Conservation (phyloP, 2,888 invertebrate genomes). For the Agrochola macilenta region DNA sequence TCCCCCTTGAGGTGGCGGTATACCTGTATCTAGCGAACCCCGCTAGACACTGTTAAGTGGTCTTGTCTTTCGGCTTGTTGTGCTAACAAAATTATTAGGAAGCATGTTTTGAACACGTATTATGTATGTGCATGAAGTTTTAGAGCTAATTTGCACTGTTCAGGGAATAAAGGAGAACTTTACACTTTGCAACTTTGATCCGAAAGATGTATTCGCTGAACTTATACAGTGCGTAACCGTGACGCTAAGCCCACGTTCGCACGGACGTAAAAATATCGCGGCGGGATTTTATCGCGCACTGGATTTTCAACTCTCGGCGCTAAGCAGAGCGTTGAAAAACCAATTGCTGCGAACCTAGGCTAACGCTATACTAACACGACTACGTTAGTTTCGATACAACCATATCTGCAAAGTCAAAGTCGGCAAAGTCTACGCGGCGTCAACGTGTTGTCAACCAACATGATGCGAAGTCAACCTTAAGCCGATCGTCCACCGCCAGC, state of each 20-base stretch:
- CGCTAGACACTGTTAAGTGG: slow-evolving; percentile 53
- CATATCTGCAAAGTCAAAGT: background rate
- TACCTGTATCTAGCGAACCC: slow-evolving; percentile 38
- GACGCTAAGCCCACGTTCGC: background rate
- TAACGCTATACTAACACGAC: too few species aligned
- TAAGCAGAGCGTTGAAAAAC: too few species aligned
- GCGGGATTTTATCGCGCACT: too few species aligned
- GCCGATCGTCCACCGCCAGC: too few species aligned
- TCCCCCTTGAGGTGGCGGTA: slow-evolving; percentile 49
- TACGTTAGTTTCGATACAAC: background rate
- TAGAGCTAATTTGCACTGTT: slow-evolving; percentile 20
- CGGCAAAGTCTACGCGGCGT: background rate
- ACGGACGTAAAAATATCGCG: too few species aligned
- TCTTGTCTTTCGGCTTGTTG: slow-evolving; percentile 54
- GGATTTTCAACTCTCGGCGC: too few species aligned
- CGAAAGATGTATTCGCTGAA: background rate
- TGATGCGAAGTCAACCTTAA: background rate
- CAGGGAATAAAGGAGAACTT: slow-evolving; percentile 27
- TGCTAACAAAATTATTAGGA: slow-evolving; percentile 61
- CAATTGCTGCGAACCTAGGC: too few species aligned
- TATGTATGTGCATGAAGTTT: slow-evolving; percentile 32
- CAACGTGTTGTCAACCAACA: background rate
- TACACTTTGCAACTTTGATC: background rate
- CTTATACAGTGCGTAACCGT: background rate
- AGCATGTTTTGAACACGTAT: slow-evolving; percentile 51